Base-by-base conservation (phyloP, 2,113 vertebrate genomes). In the Balaenoptera acutorostrata region DNA sequence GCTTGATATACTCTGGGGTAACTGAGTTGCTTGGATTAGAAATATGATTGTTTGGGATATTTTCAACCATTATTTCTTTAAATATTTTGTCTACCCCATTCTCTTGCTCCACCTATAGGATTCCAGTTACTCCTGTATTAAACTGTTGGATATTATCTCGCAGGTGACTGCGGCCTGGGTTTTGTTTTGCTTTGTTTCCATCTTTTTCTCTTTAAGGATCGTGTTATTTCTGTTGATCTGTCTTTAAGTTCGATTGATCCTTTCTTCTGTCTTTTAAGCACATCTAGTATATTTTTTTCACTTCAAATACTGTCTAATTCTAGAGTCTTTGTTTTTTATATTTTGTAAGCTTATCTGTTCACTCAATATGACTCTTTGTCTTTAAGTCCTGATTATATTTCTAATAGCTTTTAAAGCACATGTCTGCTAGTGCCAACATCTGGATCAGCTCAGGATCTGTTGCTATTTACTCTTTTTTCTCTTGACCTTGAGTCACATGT, bases 301-400 rank as follows among this genome's bases (percentile, higher is more conserved):
- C 46, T 82, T 95, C 31, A 87, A 55, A 55, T 95, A 39, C 61
- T 84, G 31, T 88, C 39, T 63, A 46, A 36, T 77, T 88, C 59
- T 78, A 72, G 39, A 93, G 63, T 89, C 92, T 90, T 71, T 57
- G 59, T 94, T 90, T 88, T 88, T 78, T 78, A 33, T 93, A 29
- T 88, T 96, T 83, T 61, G 23, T 57, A 27, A 89, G 49, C 61
- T 77, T 82, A 44, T 93, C 82, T 97, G 36, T 85, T 90, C 84
- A 64, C 41, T 92, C 74, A 61, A 0, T 84, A 39, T 83, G 41
- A 71, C 46, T 75, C 31, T 64, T 69, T 57, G 29, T 75, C 36
- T 78, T 74, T 64, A 68, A 68, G 55, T 82, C 46, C 12, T 86
- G 64, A 44, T 93, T 92, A 5, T 66, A 36, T 82, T 92, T 36